phyloP scores from a whole-genome alignment of 2,113 vertebrate species.

The Pluvianellus socialis region DNA sequence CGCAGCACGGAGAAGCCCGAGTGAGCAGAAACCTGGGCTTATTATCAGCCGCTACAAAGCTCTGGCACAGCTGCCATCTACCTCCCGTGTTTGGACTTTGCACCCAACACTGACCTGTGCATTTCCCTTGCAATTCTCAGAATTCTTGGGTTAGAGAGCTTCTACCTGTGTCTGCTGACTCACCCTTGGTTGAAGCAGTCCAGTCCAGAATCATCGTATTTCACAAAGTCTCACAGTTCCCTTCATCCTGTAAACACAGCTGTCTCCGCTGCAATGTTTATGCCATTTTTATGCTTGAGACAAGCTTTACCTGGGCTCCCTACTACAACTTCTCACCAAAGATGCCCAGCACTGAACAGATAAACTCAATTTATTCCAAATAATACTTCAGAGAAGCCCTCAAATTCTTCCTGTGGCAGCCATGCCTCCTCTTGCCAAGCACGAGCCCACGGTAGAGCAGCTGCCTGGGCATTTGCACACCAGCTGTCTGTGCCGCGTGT shows the following conservation, averaged over 20 bases:
- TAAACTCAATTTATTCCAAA: not conserved
- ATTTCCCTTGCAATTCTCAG: not conserved
- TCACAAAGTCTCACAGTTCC: not conserved
- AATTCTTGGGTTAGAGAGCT: not conserved
- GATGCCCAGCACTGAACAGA: not conserved
- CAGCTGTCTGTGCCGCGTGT: not conserved
- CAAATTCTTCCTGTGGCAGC: not conserved
- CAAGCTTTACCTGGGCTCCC: not conserved
- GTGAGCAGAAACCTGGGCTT: not conserved
- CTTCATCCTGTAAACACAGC: not conserved
- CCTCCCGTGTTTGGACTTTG: not conserved
- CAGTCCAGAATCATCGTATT: too few relatives aligned
- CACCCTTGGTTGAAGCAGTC: too few relatives aligned
- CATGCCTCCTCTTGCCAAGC: not conserved
- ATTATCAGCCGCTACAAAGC: not conserved
- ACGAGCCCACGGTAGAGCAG: rapidly evolving
- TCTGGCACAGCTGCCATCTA: not conserved
- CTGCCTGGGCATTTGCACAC: not conserved
- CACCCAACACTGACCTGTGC: not conserved
- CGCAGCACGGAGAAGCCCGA: rapidly evolving
- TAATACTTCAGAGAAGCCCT: not conserved
- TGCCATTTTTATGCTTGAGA: not conserved
- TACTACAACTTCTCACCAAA: not conserved
- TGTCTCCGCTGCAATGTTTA: not conserved
- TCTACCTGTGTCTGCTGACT: not conserved